Percentiles rank a stretch among this genome's conserved stretches.
Conservation (phyloP, 2,797 vertebrate species). For the Streptopelia turtur region DNA sequence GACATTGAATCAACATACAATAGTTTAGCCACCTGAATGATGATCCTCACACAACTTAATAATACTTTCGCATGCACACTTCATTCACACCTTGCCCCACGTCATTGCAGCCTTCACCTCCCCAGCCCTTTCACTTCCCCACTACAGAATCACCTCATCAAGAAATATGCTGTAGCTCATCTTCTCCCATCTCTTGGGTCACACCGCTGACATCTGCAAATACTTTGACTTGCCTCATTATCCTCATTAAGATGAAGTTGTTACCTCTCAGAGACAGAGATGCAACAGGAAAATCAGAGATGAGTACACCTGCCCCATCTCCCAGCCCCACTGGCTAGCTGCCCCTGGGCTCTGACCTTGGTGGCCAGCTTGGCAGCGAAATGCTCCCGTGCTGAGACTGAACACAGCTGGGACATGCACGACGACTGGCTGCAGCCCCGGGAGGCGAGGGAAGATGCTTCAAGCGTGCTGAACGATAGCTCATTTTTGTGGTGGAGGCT, state of each 20-base stretch:
- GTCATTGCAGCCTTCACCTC: not conserved
- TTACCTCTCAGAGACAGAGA: not conserved
- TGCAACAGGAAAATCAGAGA: not conserved
- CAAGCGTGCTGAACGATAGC: accelerated
- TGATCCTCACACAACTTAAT: not conserved
- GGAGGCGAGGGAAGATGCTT: not conserved
- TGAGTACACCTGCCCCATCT: accelerated
- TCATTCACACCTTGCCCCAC: not conserved
- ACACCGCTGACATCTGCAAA: not conserved
- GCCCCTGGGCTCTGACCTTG: not conserved
- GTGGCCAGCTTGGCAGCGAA: accelerated
- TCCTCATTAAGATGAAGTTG: not conserved
- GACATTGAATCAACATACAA: not conserved
- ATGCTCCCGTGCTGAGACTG: not conserved
- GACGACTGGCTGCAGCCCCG: not conserved
- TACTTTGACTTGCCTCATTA: not conserved
- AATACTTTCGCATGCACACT: not conserved
- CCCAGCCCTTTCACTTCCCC: not conserved
- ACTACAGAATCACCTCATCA: not conserved
- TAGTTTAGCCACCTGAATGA: not conserved
- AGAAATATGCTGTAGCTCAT: not conserved
- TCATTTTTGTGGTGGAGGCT: not conserved
- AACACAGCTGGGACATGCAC: not conserved
- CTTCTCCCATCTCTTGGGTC: not conserved
- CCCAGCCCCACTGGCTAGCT: not conserved